Conservation (phyloP, 2,113 vertebrate genomes). For the Lamprologus ornatipinnis region DNA sequence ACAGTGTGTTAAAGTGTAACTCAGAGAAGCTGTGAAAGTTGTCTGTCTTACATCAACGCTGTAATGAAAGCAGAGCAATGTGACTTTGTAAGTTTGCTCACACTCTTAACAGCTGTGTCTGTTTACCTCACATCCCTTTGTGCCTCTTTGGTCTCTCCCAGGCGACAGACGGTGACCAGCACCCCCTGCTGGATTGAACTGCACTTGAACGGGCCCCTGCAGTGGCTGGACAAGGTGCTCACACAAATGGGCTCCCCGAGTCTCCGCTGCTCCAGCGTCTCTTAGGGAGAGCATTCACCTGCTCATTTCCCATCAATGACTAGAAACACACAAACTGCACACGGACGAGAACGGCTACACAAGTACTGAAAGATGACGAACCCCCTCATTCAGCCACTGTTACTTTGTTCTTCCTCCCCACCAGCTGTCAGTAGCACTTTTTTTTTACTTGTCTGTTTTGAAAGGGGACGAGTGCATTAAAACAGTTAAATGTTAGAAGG, state of each 20-base stretch:
- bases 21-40: neutral
- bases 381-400: neutral
- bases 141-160: constrained; percentile 30
- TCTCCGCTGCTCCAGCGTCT: constrained; percentile 95
- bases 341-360: neutral
- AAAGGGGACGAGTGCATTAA: constrained; percentile 62
- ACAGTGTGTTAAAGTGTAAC: neutral
- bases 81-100: neutral
- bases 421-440: constrained; percentile 65
- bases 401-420: constrained; percentile 13
- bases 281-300: constrained; percentile 67
- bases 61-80: neutral
- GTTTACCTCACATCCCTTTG: neutral
- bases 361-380: neutral
- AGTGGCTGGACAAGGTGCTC: constrained; percentile 98
- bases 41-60: neutral
- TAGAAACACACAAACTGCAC: constrained; percentile 16
- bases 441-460: constrained; percentile 47
- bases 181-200: constrained; percentile 99
- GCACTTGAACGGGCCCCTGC: constrained; percentile 93
- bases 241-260: constrained; percentile 97
- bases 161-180: constrained; percentile 97
- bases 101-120: neutral
- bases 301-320: constrained; percentile 10
- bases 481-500: constrained; percentile 24